Base-by-base conservation (phyloP, 2,113 vertebrate species). In the Cephalopholis sonnerati region DNA sequence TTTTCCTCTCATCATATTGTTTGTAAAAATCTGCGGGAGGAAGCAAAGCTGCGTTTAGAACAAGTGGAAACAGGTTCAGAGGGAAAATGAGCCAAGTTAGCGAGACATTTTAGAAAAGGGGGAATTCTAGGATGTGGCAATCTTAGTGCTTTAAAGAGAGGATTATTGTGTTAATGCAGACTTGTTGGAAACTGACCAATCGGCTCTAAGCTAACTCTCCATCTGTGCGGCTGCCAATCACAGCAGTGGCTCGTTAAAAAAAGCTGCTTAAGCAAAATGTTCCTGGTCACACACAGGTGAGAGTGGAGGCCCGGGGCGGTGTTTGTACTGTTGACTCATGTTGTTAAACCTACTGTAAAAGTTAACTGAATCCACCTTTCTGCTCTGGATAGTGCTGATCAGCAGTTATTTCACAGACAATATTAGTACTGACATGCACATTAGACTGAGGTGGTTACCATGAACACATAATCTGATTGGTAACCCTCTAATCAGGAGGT, bases 231-330 rank as follows among this genome's bases (percentile, higher is more conserved):
- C 50, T 74, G 82, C 65, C 75, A 84, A 79, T 81, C 74, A 53
- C 74, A 77, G 77, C 83, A 50, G 74, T 7, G 18, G 50, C 36
- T 81, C 59, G 61, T 86, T 71, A 74, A 57, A 71, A 75, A 74
- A 77, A 79, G 65, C 65, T 83, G 53, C 55, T 74, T 62, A 62
- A 76, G 83, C 48, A 66, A 79, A 88, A 67, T 0, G 50, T 24
- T 44, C 62, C 18, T 64, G 57, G 76, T 86, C 69, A n/a, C 73
- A 75, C 67, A 82, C 78, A 82, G 89, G 91, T 88, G 89, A 81
- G 83, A 76, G 22, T 46, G 69, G 36, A 82, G 61, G 65, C 58
- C 51, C 0, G 50, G 32, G 74, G 70, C 51, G 6, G 39, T 18
- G 11, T 36, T 22, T 8, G 61, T 13, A 7, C 29, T 78, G 66